These are phyloP conservation scores for Diorhabda sublineata DNA, from an alignment of 1,140 invertebrate species.

Conservation along the genomic window DNA sequence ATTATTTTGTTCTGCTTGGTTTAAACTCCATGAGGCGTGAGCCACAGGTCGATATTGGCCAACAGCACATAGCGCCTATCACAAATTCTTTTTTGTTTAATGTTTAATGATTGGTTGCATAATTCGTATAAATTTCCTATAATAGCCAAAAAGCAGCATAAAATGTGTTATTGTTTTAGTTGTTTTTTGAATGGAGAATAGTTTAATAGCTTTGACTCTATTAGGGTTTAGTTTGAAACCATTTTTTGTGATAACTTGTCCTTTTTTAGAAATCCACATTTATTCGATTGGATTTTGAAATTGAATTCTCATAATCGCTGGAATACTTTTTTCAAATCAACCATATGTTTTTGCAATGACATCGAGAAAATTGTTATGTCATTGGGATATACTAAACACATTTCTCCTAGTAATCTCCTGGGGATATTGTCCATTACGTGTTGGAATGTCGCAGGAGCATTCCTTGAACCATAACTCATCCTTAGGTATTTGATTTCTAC, in stretches of 20 bases:
- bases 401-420: not conserved
- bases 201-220: conserved; percentile 18
- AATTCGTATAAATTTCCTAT: conserved; percentile 13
- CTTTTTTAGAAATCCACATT: conserved; percentile 18
- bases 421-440: conserved; percentile 10
- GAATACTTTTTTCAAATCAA: conserved; percentile 15
- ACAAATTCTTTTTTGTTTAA: conserved; percentile 10
- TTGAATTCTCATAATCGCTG: not conserved
- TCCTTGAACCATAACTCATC: conserved; percentile 41
- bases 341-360: conserved; percentile 18
- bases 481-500: conserved; percentile 38
- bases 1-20: too few species aligned
- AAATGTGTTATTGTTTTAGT: conserved; percentile 20
- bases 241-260: conserved; percentile 13
- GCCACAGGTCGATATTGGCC: too few species aligned
- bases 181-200: conserved; percentile 20
- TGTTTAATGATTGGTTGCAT: conserved; percentile 19
- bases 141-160: conserved; percentile 16
- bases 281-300: not conserved
- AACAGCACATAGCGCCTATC: too few species aligned
- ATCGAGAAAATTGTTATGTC: conserved; percentile 21
- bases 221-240: conserved; percentile 18
- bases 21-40: too few species aligned
- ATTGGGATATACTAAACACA: conserved; percentile 19
- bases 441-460: conserved; percentile 18